Evolutionary conservation across 1,140 invertebrate species (phyloP).

Genomic region (Pemphigus obesinymphae): DNA sequence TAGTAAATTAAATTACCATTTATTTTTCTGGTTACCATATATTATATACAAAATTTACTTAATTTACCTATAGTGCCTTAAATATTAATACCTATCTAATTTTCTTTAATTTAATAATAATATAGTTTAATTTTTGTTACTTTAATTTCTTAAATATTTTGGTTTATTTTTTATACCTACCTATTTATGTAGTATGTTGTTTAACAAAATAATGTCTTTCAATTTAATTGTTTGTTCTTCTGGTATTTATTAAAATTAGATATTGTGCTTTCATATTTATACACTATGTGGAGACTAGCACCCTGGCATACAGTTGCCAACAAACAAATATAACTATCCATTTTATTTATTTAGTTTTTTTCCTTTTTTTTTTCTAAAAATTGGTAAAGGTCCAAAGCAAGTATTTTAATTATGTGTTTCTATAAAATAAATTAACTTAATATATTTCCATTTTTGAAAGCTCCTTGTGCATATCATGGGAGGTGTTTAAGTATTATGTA

Average conservation of each 20-base stretch:
- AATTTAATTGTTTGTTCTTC: neutral
- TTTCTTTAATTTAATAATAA: no score
- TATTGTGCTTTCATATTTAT: neutral
- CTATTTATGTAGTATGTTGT: no score
- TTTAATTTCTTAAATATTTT: no score
- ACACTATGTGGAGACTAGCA: neutral
- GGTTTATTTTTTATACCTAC: no score
- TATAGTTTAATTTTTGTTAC: no score
- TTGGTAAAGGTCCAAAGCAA: conserved; percentile 3
- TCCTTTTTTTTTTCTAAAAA: neutral
- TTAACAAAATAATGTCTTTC: no score
- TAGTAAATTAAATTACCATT: no score
- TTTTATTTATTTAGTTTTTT: neutral
- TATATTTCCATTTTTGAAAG: neutral
- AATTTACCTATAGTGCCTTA: no score
- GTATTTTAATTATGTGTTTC: neutral
- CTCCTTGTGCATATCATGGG: neutral
- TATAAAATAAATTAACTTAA: neutral
- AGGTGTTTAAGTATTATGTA: no score
- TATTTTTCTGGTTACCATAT: no score
- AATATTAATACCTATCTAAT: no score
- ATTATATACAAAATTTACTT: no score
- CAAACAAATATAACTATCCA: neutral
- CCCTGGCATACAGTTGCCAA: neutral
- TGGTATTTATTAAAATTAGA: neutral